Evolutionary conservation across 2,797 vertebrate species (phyloP).

Genomic region (Rhodeus uyekii): DNA sequence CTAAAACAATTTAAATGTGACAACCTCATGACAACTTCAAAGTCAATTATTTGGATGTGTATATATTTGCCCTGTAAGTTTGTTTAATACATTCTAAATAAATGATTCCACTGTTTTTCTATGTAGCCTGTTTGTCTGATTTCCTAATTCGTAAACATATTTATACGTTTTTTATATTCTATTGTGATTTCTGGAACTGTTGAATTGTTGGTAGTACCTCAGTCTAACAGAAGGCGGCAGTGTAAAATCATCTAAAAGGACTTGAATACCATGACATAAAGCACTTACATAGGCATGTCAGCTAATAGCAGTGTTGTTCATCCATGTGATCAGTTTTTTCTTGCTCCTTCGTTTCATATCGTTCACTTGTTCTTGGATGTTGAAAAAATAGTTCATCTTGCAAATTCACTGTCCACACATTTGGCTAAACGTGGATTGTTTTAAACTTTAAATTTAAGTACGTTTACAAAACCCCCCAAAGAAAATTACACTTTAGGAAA

Average conservation of each 20-base stretch:
- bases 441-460: background rate
- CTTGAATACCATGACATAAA: background rate
- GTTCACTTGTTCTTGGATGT: background rate
- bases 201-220: background rate
- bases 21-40: background rate
- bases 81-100: background rate
- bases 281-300: slow-evolving; percentile 26
- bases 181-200: background rate
- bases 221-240: background rate
- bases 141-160: background rate
- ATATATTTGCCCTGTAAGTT: background rate
- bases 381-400: background rate
- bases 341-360: background rate
- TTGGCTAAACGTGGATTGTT: background rate
- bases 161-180: background rate
- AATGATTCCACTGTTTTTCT: background rate
- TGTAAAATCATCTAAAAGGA: slow-evolving; percentile 4
- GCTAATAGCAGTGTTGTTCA: slow-evolving; percentile 61
- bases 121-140: background rate
- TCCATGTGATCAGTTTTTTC: background rate
- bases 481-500: no score
- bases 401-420: background rate
- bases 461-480: background rate
- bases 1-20: background rate
- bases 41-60: background rate